These are phyloP conservation scores for Erythrocercus mccallii DNA, from an alignment of 2,113 vertebrate species.

Conservation along the genomic window DNA sequence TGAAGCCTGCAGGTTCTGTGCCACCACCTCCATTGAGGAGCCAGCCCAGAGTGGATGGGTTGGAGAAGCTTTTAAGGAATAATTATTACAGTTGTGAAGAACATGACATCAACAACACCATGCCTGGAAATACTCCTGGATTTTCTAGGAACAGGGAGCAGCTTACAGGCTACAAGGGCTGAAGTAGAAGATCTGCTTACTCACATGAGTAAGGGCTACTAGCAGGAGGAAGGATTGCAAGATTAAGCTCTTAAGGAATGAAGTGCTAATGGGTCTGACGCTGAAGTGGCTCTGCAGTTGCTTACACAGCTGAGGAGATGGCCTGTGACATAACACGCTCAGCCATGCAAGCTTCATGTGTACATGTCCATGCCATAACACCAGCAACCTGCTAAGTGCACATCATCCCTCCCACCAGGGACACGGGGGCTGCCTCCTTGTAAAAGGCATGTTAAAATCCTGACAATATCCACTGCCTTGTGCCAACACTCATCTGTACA, in stretches of 20 bases:
- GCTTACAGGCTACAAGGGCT: not conserved
- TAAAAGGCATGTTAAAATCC: not conserved
- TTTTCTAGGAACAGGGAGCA: not conserved
- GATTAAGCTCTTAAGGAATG: not conserved
- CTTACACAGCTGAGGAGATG: not conserved
- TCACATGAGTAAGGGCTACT: not conserved
- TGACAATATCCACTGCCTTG: not conserved
- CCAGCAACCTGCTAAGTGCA: conserved; percentile 1
- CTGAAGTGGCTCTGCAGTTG: not conserved
- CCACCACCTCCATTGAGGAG: not conserved
- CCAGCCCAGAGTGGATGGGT: not conserved
- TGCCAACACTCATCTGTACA: not conserved
- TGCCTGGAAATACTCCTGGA: not conserved
- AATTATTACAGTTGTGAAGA: not conserved
- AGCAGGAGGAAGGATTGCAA: not conserved
- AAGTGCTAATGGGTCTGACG: not conserved
- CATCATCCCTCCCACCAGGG: not conserved
- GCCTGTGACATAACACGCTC: not conserved
- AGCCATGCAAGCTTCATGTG: not conserved
- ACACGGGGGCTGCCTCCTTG: not conserved
- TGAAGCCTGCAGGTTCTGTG: not conserved
- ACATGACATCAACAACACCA: not conserved
- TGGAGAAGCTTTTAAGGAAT: not conserved
- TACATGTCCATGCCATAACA: not conserved
- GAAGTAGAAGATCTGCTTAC: not conserved